Evolutionary conservation across 2,113 vertebrate genomes (phyloP).

Genomic region (Vombatus ursinus): DNA sequence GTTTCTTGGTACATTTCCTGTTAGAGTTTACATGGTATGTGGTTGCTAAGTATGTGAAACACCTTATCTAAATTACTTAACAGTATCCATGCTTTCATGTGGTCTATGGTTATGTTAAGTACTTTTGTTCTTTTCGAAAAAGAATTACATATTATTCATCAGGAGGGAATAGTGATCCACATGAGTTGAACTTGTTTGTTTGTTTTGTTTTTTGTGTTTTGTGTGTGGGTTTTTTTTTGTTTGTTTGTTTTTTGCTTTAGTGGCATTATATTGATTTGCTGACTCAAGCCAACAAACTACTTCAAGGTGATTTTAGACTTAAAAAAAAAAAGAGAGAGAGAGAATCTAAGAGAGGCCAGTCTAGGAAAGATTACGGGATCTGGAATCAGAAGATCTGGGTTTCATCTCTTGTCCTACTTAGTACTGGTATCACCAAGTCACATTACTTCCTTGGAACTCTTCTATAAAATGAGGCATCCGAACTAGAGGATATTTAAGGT

Average conservation of each 20-base stretch:
- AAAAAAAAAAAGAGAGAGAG: too few relatives aligned
- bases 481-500: not conserved
- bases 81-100: not conserved
- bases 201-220: not conserved
- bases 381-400: not conserved
- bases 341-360: not conserved
- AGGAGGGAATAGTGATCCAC: not conserved
- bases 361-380: not conserved
- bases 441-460: not conserved
- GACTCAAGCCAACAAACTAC: not conserved
- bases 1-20: not conserved
- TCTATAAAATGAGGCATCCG: not conserved
- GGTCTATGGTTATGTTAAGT: not conserved
- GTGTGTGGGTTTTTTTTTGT: too few relatives aligned
- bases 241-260: not conserved
- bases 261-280: not conserved
- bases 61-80: not conserved
- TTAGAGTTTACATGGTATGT: not conserved
- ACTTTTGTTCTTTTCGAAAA: not conserved
- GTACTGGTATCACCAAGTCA: not conserved
- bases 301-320: not conserved
- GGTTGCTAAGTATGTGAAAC: not conserved
- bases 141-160: not conserved
- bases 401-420: not conserved
- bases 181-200: not conserved